Base-by-base conservation (phyloP, 2,888 invertebrate genomes). In the Dicyrtomina minuta region DNA sequence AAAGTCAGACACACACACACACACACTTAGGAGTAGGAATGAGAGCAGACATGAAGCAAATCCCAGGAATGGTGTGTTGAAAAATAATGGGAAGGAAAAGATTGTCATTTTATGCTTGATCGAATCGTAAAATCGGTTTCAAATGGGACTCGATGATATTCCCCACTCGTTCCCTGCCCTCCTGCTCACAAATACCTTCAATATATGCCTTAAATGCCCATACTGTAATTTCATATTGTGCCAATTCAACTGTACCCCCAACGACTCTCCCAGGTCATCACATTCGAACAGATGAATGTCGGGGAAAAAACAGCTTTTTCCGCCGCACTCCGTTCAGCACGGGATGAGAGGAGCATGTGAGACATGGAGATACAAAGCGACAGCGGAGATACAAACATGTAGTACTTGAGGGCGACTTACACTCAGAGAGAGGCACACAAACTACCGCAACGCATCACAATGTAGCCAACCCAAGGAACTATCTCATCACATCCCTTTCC, bases 101-200 rank as follows among this genome's bases (percentile, higher is more conserved):
- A n/a, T n/a, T n/a, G 75, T 76, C 76, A 76, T 76, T 77, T 77
- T 77, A 77, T 77, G 77, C 77, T 77, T 77, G 76, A 77, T 77
- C 77, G 74, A 77, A 74, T 76, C 76, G 75, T 76, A 74, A 76
- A 77, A 77, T 77, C 76, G 77, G 72, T 76, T 75, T 77, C 72
- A 74, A 77, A 76, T 77, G 72, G 72, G 72, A 73, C 72, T 75
- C 71, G 71, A 70, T 70, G 17, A 61, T 66, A 66, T 51, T 61
- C 66, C 56, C 62, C 41, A 53, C 53, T 55, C 41, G 27, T 65
- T 53, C 60, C 24, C 27, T 51, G 39, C 62, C 67, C 66, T 61
- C 67, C 56, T 58, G 51, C 59, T 56, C 70, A 64, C 70, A 66
- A 62, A 59, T 67, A 70, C 58, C 58, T 62, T 67, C 53, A 55